Evolutionary conservation across 37 sponge, comb jelly and placozoan genomes (phyloP).

Genomic region (Cladorhizidae sp.): DNA sequence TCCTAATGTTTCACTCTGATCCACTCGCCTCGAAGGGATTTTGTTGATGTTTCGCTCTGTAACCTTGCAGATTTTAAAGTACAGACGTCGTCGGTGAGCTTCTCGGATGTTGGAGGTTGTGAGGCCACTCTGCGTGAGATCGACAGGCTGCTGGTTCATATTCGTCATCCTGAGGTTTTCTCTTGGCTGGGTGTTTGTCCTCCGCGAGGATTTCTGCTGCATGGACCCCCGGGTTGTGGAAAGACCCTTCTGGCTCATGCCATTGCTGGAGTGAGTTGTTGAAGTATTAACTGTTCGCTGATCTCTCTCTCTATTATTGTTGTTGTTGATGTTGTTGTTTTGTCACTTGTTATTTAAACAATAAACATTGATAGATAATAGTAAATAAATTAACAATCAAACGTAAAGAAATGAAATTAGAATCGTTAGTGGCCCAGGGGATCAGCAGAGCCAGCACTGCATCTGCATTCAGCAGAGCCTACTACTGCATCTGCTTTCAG

Average conservation of each 20-base stretch:
- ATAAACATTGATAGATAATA: background rate
- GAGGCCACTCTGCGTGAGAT: slow-evolving; percentile 62
- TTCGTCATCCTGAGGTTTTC: slow-evolving; percentile 88
- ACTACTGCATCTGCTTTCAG: too few species aligned
- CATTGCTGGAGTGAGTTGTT: slow-evolving; percentile 86
- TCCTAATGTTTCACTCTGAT: too few species aligned
- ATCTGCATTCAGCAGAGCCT: too few species aligned
- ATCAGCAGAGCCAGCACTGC: too few species aligned
- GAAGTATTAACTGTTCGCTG: too few species aligned
- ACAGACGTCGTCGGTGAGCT: slow-evolving; percentile 30
- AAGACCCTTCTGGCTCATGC: slow-evolving; percentile 97
- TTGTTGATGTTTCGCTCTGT: too few species aligned
- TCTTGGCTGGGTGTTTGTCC: slow-evolving; percentile 75
- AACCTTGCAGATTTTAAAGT: slow-evolving; percentile 60
- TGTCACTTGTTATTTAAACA: background rate
- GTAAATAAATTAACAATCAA: too few species aligned
- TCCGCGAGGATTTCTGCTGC: slow-evolving; percentile 89
- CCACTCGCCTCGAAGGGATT: too few species aligned
- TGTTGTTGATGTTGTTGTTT: background rate
- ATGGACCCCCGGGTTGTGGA: slow-evolving; percentile 99
- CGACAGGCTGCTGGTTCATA: slow-evolving; percentile 76
- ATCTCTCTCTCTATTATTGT: background rate
- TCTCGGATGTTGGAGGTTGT: slow-evolving; percentile 74
- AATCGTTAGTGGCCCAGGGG: too few species aligned
- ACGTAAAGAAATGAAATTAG: background rate